Percentiles rank a stretch among this genome's conserved stretches.
phyloP scores from a whole-genome alignment of 2,888 invertebrate species.

The Zaprionus obscuricornis region DNA sequence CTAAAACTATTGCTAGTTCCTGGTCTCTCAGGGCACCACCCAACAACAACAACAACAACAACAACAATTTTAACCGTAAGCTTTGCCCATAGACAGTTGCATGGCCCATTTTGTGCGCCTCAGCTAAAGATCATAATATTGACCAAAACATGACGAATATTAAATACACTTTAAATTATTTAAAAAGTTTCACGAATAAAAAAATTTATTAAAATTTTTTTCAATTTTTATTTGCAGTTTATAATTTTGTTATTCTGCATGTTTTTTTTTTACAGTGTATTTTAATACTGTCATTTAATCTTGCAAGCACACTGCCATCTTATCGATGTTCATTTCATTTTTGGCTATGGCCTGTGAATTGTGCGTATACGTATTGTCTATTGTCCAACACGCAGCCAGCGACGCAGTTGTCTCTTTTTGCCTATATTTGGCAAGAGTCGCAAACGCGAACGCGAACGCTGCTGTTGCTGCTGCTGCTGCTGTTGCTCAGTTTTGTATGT shows the following conservation, averaged over 20 bases:
- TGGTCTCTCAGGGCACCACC: slow-evolving; percentile 2
- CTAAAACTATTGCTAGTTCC: slow-evolving; percentile 38
- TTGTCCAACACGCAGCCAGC: slow-evolving; percentile 54
- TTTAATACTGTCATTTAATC: slow-evolving; percentile 38
- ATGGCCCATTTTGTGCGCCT: slow-evolving; percentile 70
- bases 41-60: slow-evolving; percentile 11
- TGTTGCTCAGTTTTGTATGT: no score
- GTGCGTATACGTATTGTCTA: slow-evolving; percentile 70
- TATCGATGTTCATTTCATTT: neutral
- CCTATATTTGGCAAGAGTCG: slow-evolving; percentile 65
- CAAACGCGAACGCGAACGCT: no score
- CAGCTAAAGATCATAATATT: no score
- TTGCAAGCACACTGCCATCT: slow-evolving; percentile 19
- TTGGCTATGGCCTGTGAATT: slow-evolving; percentile 51
- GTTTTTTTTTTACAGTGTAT: slow-evolving; percentile 1
- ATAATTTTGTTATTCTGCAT: no score
- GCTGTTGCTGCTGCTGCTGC: no score
- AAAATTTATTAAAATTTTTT: neutral
- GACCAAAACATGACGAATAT: slow-evolving; percentile 33
- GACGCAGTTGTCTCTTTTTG: slow-evolving; percentile 38
- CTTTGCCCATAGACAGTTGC: slow-evolving; percentile 64
- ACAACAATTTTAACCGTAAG: slow-evolving; percentile 70
- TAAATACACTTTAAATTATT: neutral
- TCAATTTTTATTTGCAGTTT: no score
- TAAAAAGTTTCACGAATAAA: slow-evolving; percentile 21